These are phyloP conservation scores for Iselma pallidipennis DNA, from an alignment of 2,888 invertebrate species.

Conservation along the genomic window DNA sequence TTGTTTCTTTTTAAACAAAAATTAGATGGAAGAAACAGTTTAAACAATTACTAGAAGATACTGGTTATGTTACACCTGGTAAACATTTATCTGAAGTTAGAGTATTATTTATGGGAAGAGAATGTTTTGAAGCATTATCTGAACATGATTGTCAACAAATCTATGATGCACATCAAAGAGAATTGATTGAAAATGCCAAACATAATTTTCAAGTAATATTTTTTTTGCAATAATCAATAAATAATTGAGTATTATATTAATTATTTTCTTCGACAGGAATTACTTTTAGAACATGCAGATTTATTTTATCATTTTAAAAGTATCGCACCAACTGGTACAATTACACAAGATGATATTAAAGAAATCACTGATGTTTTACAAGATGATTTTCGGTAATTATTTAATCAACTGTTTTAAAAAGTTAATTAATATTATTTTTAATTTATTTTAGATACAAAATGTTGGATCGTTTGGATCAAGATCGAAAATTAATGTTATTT, in stretches of 20 bases:
- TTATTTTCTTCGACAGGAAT: conserved; percentile 62
- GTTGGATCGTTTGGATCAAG: conserved; percentile 91
- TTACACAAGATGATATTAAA: conserved; percentile 92
- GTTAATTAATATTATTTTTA: conserved; percentile 4
- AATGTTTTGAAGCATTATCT: conserved; percentile 89
- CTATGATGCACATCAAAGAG: conserved; percentile 91
- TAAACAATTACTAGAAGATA: conserved; percentile 89
- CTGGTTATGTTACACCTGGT: conserved; percentile 94
- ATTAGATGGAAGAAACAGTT: conserved; percentile 91
- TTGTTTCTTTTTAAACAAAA: conserved; percentile 24
- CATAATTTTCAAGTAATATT: conserved; percentile 87
- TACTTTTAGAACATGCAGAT: conserved; percentile 90
- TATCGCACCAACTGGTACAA: conserved; percentile 85
- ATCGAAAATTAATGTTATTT: conserved; percentile 90
- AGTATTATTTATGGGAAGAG: conserved; percentile 90
- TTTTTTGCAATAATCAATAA: too few species aligned
- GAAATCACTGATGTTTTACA: conserved; percentile 90
- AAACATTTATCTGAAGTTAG: conserved; percentile 88
- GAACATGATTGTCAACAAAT: conserved; percentile 90
- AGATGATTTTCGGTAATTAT: conserved; percentile 80
- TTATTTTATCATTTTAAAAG: conserved; percentile 92
- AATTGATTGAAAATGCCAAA: conserved; percentile 86
- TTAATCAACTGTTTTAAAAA: conserved; percentile 3
- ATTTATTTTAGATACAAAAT: conserved; percentile 78
- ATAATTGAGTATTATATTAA: neutral